Evolutionary conservation across 2,797 vertebrate species (phyloP).

Genomic region (Enteromius paludinosus): DNA sequence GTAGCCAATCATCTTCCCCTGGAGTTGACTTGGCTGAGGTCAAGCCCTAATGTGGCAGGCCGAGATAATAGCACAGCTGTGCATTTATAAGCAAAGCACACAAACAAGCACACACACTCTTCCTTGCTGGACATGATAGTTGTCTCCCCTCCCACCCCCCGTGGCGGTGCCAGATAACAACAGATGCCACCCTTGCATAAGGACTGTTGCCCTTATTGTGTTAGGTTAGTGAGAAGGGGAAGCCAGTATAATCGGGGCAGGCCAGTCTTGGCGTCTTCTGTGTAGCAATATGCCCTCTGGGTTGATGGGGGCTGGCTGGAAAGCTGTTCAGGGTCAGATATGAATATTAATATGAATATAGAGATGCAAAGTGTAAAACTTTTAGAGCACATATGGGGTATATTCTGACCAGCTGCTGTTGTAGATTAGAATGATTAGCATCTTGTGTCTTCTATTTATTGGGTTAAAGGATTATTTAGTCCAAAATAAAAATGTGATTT

Average conservation of each 20-base stretch:
- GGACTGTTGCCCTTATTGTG: conserved; percentile 46
- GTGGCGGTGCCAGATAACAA: conserved; percentile 45
- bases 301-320: conserved; percentile 35
- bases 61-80: conserved; percentile 57
- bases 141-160: conserved; percentile 35
- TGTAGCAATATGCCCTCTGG: conserved; percentile 47
- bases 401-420: not conserved
- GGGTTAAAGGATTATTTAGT: not conserved
- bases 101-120: conserved; percentile 26
- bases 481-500: not conserved
- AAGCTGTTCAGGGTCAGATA: conserved; percentile 47
- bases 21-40: conserved; percentile 42
- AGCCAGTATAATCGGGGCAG: conserved; percentile 49
- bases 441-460: not conserved
- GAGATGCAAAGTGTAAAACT: conserved; percentile 41
- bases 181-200: conserved; percentile 54
- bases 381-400: not conserved
- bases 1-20: conserved; percentile 46
- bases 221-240: conserved; percentile 46
- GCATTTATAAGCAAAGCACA: conserved; percentile 51
- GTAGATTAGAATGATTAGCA: not conserved
- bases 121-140: conserved; percentile 30
- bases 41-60: conserved; percentile 53
- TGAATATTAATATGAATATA: conserved; percentile 59
- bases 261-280: conserved; percentile 42